Conservation (phyloP, 2,113 vertebrate genomes). For the Martes martes region DNA sequence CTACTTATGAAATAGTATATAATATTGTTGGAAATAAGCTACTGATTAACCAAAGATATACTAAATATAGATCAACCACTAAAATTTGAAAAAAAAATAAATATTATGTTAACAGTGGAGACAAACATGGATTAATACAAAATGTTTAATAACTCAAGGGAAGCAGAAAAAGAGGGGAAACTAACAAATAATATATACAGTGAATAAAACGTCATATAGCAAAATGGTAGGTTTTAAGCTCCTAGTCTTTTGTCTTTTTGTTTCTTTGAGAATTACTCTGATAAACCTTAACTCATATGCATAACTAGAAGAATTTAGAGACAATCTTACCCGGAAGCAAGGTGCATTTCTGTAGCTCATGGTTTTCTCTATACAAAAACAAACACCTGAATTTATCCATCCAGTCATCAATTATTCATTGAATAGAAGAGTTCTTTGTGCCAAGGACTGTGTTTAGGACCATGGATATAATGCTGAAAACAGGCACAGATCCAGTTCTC, state of each 20-base stretch:
- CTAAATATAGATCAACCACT: not conserved
- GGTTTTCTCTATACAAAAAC: not conserved
- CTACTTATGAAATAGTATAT: not conserved
- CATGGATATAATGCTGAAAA: not conserved
- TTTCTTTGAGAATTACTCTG: not conserved
- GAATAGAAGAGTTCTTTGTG: not conserved
- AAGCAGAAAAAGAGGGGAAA: not conserved
- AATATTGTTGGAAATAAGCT: not conserved
- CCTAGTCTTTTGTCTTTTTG: not conserved
- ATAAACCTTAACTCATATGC: not conserved
- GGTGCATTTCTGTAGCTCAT: not conserved
- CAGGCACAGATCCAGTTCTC: not conserved
- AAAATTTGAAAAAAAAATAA: not conserved
- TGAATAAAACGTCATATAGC: not conserved
- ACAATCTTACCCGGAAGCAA: not conserved
- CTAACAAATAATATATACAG: not conserved
- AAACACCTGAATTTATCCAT: not conserved
- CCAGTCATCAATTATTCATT: not conserved
- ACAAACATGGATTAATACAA: not conserved
- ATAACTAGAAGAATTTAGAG: not conserved
- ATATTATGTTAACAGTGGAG: not conserved
- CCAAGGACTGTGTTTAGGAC: not conserved
- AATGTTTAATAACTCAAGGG: not conserved
- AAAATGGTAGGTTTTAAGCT: not conserved
- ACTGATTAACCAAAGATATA: not conserved